Evolutionary conservation across 2,113 vertebrate genomes (phyloP).

Genomic region (Festucalex cinctus): DNA sequence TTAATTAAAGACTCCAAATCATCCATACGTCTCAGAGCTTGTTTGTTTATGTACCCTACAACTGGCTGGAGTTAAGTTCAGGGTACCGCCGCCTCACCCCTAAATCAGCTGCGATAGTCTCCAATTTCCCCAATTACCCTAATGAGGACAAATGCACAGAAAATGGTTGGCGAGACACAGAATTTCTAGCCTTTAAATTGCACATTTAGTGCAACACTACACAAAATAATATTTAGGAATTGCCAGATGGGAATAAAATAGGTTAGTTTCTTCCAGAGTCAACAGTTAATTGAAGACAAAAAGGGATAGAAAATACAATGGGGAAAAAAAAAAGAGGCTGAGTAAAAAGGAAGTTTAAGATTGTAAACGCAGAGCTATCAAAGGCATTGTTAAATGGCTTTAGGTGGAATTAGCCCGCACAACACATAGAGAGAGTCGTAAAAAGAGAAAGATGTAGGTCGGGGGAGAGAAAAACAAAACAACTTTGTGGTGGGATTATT

Average conservation of each 20-base stretch:
- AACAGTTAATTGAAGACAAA: conserved; percentile 1
- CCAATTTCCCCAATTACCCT: background rate
- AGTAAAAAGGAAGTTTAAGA: conserved; percentile 3
- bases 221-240: conserved; percentile 1
- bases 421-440: conserved; percentile 16
- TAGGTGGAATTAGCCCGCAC: conserved; percentile 17
- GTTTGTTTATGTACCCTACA: background rate
- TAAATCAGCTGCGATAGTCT: background rate
- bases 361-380: background rate
- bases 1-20: background rate
- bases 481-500: conserved; percentile 52
- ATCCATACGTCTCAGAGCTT: background rate
- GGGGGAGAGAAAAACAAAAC: conserved; percentile 10
- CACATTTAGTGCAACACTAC: background rate
- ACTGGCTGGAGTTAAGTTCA: background rate
- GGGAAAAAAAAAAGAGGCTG: background rate
- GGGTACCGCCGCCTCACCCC: background rate
- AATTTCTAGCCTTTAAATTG: background rate
- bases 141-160: background rate
- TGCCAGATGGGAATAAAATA: background rate
- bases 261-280: background rate
- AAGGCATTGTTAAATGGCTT: conserved; percentile 9
- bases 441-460: conserved; percentile 11
- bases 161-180: background rate
- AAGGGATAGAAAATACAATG: too few species aligned